Evolutionary conservation across 2,797 vertebrate genomes (phyloP).

Genomic region (Meriones psammophilus): DNA sequence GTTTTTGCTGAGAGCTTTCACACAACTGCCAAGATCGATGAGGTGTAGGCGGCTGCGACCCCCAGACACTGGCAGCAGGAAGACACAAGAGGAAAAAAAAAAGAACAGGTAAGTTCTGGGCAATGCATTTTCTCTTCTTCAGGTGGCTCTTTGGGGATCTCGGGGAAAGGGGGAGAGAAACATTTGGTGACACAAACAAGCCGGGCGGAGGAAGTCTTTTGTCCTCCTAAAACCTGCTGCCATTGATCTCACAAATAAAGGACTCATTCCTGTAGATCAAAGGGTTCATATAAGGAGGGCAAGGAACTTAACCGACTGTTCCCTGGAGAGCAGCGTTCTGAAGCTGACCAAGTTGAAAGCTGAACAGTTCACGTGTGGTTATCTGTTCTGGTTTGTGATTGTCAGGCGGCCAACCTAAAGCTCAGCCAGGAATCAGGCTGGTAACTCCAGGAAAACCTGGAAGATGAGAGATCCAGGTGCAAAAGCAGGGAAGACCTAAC

Average conservation of each 20-base stretch:
- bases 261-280: neutral
- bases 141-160: neutral
- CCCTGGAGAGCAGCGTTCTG: neutral
- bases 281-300: neutral
- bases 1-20: slow-evolving; percentile 92
- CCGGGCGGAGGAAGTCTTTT: neutral
- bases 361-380: neutral
- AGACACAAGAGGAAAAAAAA: slow-evolving; percentile 58
- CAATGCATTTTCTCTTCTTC: neutral
- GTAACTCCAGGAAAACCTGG: neutral
- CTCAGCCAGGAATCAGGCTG: neutral
- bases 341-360: neutral
- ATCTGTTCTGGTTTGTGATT: neutral
- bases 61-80: slow-evolving; percentile 91
- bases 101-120: slow-evolving; percentile 57
- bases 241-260: neutral
- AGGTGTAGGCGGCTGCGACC: slow-evolving; percentile 96
- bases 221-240: slow-evolving; percentile 20
- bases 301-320: neutral
- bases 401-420: neutral
- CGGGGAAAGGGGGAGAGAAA: neutral
- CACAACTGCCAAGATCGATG: slow-evolving; percentile 96
- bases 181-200: neutral
- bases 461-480: neutral
- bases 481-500: neutral